Evolutionary conservation across 2,113 vertebrate species (phyloP).

Genomic region (Sebastes fasciatus): DNA sequence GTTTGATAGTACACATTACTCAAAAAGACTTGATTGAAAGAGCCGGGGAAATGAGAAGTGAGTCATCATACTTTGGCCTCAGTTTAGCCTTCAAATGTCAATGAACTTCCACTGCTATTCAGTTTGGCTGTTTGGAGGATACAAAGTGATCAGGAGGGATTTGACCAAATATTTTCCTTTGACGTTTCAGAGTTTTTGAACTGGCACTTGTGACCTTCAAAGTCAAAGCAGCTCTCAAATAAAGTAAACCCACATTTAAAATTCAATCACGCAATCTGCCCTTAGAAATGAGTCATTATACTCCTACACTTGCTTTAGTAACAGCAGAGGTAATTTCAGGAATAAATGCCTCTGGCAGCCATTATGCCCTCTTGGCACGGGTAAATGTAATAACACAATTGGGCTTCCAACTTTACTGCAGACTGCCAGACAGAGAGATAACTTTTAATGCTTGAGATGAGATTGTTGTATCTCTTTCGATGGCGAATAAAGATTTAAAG

Average conservation of each 20-base stretch:
- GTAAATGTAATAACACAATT: conserved; percentile 23
- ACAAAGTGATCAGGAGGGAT: conserved; percentile 5
- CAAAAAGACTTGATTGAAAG: conserved; percentile 6
- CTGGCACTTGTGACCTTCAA: not conserved
- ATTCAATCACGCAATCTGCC: conserved; percentile 33
- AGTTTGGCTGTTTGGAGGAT: not conserved
- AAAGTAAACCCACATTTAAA: conserved; percentile 32
- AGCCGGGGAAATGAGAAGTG: not conserved
- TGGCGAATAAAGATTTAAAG: not conserved
- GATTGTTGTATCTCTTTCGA: not conserved
- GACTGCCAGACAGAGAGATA: conserved; percentile 20
- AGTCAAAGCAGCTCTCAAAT: not conserved
- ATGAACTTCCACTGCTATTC: not conserved
- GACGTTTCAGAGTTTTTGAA: conserved; percentile 20
- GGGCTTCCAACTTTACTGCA: conserved; percentile 20
- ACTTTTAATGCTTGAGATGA: conserved; percentile 8
- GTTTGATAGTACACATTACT: accelerated
- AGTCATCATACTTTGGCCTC: conserved; percentile 25
- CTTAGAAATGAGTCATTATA: conserved; percentile 23
- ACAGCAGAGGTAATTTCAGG: conserved; percentile 34
- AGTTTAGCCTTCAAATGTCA: conserved; percentile 18
- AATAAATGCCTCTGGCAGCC: conserved; percentile 21
- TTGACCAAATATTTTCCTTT: not conserved
- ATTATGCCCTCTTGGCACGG: conserved; percentile 48
- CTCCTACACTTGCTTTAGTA: not conserved